Evolutionary conservation across 2,113 vertebrate species (phyloP).

Genomic region (Poecile atricapillus): DNA sequence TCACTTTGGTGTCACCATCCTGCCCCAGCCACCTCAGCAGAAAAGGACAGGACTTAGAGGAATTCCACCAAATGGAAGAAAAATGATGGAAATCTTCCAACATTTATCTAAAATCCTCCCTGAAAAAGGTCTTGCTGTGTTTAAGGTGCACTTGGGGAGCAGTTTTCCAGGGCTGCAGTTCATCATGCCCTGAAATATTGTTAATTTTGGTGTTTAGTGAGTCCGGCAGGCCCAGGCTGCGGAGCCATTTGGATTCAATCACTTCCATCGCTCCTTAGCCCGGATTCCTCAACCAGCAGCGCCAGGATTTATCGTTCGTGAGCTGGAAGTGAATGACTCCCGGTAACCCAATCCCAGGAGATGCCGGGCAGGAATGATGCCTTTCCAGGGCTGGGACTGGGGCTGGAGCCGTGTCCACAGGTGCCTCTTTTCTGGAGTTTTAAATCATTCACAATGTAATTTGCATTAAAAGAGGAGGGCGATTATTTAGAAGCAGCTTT

Average conservation of each 20-base stretch:
- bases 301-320: slow-evolving; percentile 1
- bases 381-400: background rate
- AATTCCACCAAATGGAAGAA: background rate
- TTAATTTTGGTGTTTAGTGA: background rate
- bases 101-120: background rate
- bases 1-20: background rate
- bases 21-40: background rate
- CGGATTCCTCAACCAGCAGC: background rate
- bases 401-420: background rate
- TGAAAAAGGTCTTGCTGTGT: background rate
- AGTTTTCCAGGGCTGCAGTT: background rate
- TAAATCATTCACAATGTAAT: background rate
- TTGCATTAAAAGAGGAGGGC: background rate
- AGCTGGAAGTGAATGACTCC: background rate
- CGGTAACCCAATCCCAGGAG: background rate
- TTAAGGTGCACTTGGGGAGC: background rate
- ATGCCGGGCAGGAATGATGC: background rate
- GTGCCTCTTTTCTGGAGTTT: background rate
- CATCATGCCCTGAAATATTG: background rate
- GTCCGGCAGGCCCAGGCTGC: background rate
- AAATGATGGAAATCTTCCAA: background rate
- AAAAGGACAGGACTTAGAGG: background rate
- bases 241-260: slow-evolving; percentile 55
- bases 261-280: background rate
- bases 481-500: background rate